Base-by-base conservation (phyloP, 2,113 vertebrate genomes). In the Heterotilapia buettikoferi region DNA sequence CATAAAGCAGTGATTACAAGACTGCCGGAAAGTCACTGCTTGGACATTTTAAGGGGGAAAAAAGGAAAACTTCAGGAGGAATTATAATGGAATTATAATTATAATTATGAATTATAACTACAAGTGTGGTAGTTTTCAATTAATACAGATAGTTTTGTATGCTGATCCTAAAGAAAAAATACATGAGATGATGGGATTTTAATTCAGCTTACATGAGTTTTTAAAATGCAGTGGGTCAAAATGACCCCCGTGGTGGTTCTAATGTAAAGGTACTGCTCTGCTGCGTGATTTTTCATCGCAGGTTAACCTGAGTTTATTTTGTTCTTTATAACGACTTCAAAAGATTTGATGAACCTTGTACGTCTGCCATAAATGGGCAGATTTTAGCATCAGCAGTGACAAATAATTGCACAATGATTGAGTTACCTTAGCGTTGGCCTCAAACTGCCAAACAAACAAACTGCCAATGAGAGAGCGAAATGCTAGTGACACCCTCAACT, bases 201-300 rank as follows among this genome's bases (percentile, higher is more conserved):
- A 66, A 66, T 7, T 66, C 1, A 38, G 33, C 61, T 66, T 1
- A n/a, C 10, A 12, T 12, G 18, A 36, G 9, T 36, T 66, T 66
- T 66, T 36, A 38, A 66, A 38, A 0, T 66, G 6, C 33, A 66
- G 1, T 38, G 33, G 10, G 2, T 66, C 61, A 38, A 66, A 66
- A 13, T 36, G 61, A 36, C 9, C 0, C 4, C 61, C 0, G 9
- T 2, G 61, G 31, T 5, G 61, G 61, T 7, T 66, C 31, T 66
- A 38, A 66, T 66, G 61, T 21, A 38, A 73, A 45, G 29, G 1
- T 45, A 10, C 6, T 1, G 2, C 40, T 73, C 68, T 73, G 0
- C 13, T 73, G 66, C 2, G 2, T 43, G n/a, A 40, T 9, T 24
- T 31, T 31, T 31, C 14, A 59, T 18, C 1, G 5, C 1, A 31